These are phyloP conservation scores for Rhabditoides inermis DNA, from an alignment of 2,888 invertebrate species.

Conservation along the genomic window DNA sequence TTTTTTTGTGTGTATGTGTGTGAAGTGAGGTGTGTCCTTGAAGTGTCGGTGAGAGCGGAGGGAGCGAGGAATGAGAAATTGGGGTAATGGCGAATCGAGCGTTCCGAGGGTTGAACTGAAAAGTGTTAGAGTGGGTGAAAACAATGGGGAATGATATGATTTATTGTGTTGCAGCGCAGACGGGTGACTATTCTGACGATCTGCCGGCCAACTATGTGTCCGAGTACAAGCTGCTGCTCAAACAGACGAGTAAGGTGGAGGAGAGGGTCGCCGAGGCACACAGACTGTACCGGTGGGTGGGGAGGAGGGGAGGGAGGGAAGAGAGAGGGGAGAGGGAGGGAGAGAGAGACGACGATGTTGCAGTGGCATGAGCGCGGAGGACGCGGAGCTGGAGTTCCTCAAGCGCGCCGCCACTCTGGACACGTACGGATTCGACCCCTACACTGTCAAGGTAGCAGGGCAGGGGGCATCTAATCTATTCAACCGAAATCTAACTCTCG, in stretches of 20 bases:
- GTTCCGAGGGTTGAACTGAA: too few species aligned
- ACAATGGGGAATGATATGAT: too few species aligned
- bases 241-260: slow-evolving; percentile 83
- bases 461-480: too few species aligned
- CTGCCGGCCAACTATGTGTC: slow-evolving; percentile 77
- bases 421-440: slow-evolving; percentile 94
- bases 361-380: slow-evolving; percentile 74
- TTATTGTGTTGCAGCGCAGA: slow-evolving; percentile 67
- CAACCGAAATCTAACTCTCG: too few species aligned
- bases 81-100: too few species aligned
- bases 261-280: slow-evolving; percentile 86
- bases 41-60: too few species aligned
- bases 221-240: slow-evolving; percentile 79
- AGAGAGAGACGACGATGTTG: slow-evolving; percentile 11
- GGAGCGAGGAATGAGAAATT: too few species aligned
- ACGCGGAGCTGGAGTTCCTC: slow-evolving; percentile 81
- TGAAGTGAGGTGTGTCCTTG: too few species aligned
- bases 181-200: slow-evolving; percentile 84
- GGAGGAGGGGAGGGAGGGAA: not conserved
- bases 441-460: slow-evolving; percentile 81
- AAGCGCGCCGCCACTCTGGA: slow-evolving; percentile 82
- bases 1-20: too few species aligned
- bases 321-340: not conserved
- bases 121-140: too few species aligned
- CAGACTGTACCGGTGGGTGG: slow-evolving; percentile 64